Percentiles rank a stretch among this genome's conserved stretches.
Evolutionary conservation across 2,113 vertebrate species (phyloP).

Genomic region (Orycteropus afer): DNA sequence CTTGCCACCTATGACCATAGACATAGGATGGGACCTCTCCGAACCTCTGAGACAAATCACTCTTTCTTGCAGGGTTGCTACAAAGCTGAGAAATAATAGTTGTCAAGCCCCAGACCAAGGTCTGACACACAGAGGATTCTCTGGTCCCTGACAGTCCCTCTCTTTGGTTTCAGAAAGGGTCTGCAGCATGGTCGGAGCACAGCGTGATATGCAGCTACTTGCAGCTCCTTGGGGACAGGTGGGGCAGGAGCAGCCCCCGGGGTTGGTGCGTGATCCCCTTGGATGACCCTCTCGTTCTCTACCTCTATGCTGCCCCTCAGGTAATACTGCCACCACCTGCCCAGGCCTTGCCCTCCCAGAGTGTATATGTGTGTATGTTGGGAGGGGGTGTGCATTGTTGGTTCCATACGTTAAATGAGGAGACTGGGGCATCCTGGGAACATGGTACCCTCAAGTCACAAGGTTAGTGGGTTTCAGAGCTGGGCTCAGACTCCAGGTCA

Average conservation of each 20-base stretch:
- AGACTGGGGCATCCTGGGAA: neutral
- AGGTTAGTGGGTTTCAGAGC: neutral
- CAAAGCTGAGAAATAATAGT: neutral
- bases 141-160: neutral
- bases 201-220: conserved; percentile 87
- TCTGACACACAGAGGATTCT: accelerated
- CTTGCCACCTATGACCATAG: neutral
- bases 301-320: conserved; percentile 87
- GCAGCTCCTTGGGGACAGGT: conserved; percentile 85
- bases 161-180: conserved; percentile 82
- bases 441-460: neutral
- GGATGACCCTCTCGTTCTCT: conserved; percentile 87
- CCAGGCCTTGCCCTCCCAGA: neutral
- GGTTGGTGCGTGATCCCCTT: conserved; percentile 87
- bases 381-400: accelerated
- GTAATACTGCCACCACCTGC: conserved; percentile 56
- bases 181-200: conserved; percentile 65
- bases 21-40: neutral
- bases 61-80: neutral
- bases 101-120: neutral
- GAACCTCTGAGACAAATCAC: neutral
- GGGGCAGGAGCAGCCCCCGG: conserved; percentile 67
- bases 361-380: neutral
- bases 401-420: neutral
- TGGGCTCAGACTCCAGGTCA: neutral